Evolutionary conservation across 2,888 invertebrate genomes (phyloP), one percentile per base, ranked within the genome.

Genomic region (Hirtodrosophila confusa): DNA sequence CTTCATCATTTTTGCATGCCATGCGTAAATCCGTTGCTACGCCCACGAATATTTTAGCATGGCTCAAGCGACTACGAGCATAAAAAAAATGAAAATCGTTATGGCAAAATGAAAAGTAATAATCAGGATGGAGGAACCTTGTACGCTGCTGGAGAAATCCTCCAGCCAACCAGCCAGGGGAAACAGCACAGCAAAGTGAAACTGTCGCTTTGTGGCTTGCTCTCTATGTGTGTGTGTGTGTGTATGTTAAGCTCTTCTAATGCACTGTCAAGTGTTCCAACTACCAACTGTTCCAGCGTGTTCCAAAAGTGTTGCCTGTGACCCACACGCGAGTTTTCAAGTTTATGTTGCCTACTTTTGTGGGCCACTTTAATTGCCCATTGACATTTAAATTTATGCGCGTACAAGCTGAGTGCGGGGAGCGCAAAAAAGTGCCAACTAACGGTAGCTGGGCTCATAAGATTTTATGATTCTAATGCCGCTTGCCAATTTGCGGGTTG

Each of bases 21-120:
- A 73, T 62, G 75, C 86, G 80, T 84, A 73, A 84, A 80, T 78
- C 80, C 80, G 70, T 57, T 63, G 74, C 83, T 60, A 79, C 68
- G 68, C 70, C 70, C 58, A 39, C 51, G 60, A 61, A 78, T 43
- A 67, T 49, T 69, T 66, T 58, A 51, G 31, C 73, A 61, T 63
- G 43, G 56, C 61, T 49, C 31, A 35, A 44, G 55, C 36, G 58
- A 35, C 27, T 44, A 50, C 49, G 24, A 29, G 40, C 17, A 43
- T 27, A 60, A 56, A 58, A 47, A 54, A 61, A 53, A 66, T 66
- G 65, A 75, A 80, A 76, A 83, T 79, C 77, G 83, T 76, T 74
- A 68, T 57, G 68, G 61, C 66, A 69, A 82, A 82, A 86, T 86
- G 80, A 80, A 84, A 86, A 83, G 75, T 82, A 86, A 83, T 86